Percentiles rank a stretch among this genome's conserved stretches.
These are phyloP conservation scores for Corynorhinus townsendii DNA, from an alignment of 2,113 vertebrate species.

Conservation along the genomic window DNA sequence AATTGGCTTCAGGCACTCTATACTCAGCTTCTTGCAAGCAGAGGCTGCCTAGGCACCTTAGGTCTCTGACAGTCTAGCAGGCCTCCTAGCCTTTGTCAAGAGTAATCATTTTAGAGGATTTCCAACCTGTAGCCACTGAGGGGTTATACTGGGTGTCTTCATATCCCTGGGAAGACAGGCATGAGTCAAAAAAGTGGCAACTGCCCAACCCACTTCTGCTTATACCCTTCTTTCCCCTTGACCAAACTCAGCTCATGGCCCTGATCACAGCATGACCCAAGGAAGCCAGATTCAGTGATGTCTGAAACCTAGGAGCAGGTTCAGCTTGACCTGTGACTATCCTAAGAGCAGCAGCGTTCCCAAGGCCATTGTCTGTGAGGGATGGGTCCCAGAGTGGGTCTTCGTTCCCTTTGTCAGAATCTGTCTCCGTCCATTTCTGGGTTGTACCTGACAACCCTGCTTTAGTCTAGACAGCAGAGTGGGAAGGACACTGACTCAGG, in stretches of 20 bases:
- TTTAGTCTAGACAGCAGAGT: background rate
- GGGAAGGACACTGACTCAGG: background rate
- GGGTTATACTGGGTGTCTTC: background rate
- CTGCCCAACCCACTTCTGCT: background rate
- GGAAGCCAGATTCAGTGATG: conserved; percentile 29
- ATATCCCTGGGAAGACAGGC: background rate
- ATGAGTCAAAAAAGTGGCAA: background rate
- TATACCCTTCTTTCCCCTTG: background rate
- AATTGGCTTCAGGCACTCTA: no score
- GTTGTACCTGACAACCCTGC: background rate
- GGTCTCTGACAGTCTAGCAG: background rate
- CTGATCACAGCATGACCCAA: conserved; percentile 14
- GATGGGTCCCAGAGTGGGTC: background rate
- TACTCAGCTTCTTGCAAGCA: background rate
- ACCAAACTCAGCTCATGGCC: background rate
- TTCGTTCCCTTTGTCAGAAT: background rate
- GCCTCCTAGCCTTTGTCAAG: background rate
- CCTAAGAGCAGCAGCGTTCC: background rate
- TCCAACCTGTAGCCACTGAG: background rate
- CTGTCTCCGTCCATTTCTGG: background rate
- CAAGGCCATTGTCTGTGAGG: background rate
- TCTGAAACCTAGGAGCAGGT: background rate
- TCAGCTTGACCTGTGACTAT: background rate
- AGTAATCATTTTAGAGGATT: background rate
- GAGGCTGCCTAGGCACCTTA: background rate